phyloP scores from a whole-genome alignment of 2,797 vertebrate species.

The Otolemur crassicaudatus region DNA sequence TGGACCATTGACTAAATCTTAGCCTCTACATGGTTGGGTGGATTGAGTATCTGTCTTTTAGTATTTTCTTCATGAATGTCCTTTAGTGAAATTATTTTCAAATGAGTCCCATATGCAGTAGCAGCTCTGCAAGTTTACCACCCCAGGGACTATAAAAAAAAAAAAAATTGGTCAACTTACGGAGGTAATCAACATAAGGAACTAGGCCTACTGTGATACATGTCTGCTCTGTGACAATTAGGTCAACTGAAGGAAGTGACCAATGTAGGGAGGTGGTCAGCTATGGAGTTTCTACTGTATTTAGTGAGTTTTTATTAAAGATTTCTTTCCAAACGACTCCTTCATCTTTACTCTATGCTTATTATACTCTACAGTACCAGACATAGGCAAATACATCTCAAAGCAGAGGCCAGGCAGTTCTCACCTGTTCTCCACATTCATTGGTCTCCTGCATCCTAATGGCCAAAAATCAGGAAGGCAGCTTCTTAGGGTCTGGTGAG shows the following conservation, averaged over 20 bases:
- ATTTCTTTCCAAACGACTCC: background rate
- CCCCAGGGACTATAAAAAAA: no score
- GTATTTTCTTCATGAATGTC: background rate
- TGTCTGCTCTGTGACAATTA: no score
- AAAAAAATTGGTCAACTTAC: no score
- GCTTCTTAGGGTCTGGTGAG: background rate
- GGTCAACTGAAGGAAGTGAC: no score
- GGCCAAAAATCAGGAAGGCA: background rate
- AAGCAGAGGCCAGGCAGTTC: background rate
- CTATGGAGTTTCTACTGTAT: background rate
- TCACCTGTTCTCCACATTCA: background rate
- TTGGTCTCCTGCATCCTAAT: background rate
- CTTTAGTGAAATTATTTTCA: background rate
- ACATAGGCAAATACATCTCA: background rate
- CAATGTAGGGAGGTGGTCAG: no score
- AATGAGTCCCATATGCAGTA: background rate
- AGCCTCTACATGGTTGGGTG: background rate
- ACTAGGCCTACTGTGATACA: no score
- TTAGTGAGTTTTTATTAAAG: no score
- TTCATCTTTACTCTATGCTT: background rate
- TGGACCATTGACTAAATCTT: background rate
- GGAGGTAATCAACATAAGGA: no score
- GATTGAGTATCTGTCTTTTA: background rate
- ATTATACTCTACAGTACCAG: background rate
- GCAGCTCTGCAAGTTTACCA: no score